Evolutionary conservation across 2,888 invertebrate genomes (phyloP).

Genomic region (Cactoblastis cactorum): DNA sequence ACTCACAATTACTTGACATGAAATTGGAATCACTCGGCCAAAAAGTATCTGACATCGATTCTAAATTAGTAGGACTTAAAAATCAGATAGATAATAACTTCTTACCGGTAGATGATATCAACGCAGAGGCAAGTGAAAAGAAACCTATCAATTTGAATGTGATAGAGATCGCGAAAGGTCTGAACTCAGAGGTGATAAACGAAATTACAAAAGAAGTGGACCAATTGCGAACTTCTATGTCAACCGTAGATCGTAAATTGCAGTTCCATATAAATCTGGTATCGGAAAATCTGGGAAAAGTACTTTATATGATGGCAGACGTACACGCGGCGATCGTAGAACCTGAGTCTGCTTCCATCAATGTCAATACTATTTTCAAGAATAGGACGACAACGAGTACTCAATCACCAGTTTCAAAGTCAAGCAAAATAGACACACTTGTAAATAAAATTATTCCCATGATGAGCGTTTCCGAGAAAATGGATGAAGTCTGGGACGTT

Average conservation of each 20-base stretch:
- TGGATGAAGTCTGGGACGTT: conserved; percentile 95
- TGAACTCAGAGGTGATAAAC: conserved; percentile 88
- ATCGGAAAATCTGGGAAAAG: conserved; percentile 89
- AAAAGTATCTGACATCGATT: conserved; percentile 90
- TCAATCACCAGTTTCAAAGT: conserved; percentile 77
- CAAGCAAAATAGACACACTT: conserved; percentile 88
- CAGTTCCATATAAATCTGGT: conserved; percentile 92
- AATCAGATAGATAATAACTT: conserved; percentile 91
- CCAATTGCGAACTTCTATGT: conserved; percentile 87
- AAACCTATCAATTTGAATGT: conserved; percentile 91
- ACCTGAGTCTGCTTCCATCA: conserved; percentile 80
- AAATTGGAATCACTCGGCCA: conserved; percentile 87
- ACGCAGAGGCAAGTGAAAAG: conserved; percentile 92
- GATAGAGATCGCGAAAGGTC: conserved; percentile 89
- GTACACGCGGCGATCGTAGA: conserved; percentile 91
- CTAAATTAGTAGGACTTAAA: conserved; percentile 87
- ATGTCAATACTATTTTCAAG: conserved; percentile 69
- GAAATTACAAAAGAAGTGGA: conserved; percentile 90
- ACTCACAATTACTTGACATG: conserved; percentile 79
- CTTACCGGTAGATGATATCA: conserved; percentile 89
- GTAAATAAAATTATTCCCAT: conserved; percentile 91
- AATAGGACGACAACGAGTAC: conserved; percentile 81
- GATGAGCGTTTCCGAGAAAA: conserved; percentile 91
- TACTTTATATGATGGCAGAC: conserved; percentile 88
- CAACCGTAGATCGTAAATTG: conserved; percentile 88